Percentiles rank a stretch among this genome's conserved stretches.
Evolutionary conservation across 1,140 invertebrate species (phyloP).

Genomic region (Ceratoteleas bidentatus): DNA sequence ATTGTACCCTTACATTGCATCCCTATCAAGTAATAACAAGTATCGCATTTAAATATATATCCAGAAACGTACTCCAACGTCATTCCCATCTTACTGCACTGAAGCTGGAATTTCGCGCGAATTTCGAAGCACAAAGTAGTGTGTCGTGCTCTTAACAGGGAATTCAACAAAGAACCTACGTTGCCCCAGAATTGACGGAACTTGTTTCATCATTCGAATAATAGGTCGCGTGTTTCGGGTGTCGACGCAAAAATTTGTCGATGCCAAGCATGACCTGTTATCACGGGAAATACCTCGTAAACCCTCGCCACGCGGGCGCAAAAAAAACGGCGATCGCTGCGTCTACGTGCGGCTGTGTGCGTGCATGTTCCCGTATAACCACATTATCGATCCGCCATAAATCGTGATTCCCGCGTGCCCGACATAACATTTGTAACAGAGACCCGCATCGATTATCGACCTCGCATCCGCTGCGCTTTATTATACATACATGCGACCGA

Average conservation of each 20-base stretch:
- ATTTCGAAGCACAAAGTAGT: no score
- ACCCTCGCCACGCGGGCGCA: not conserved
- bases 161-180: no score
- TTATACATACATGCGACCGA: conserved; percentile 47
- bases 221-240: conserved; percentile 39
- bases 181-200: not conserved
- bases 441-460: conserved; percentile 63
- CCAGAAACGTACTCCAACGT: no score
- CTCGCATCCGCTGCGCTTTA: conserved; percentile 47
- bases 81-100: no score
- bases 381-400: conserved; percentile 61
- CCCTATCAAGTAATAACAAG: no score
- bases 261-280: conserved; percentile 50
- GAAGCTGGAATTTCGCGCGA: no score
- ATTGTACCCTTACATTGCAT: no score
- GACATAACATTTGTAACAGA: conserved; percentile 60
- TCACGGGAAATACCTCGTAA: conserved; percentile 58
- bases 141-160: no score
- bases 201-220: conserved; percentile 36
- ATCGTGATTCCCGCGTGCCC: conserved; percentile 60
- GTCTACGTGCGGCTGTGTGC: conserved; percentile 17
- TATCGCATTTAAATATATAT: no score
- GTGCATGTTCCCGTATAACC: conserved; percentile 40
- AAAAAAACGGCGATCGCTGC: conserved; percentile 3
- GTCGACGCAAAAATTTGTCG: conserved; percentile 57